A percentile compares a stretch with the other conserved stretches of the same genome.
Conservation (phyloP, 2,113 vertebrate genomes). For the Heterotilapia buettikoferi region DNA sequence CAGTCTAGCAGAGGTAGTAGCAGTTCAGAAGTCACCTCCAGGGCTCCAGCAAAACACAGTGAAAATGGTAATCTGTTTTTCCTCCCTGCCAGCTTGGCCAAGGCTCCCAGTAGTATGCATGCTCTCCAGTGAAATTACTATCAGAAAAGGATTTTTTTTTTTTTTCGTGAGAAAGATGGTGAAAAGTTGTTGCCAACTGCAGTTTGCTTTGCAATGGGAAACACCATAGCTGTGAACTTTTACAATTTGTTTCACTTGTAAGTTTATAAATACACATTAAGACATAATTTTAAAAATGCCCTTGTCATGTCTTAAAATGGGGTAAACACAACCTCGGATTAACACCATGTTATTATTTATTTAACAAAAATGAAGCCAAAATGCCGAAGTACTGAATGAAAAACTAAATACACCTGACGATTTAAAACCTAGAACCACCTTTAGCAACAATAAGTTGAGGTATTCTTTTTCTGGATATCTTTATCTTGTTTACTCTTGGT, state of each 20-base stretch:
- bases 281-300: not conserved
- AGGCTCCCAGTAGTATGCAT: conserved; percentile 20
- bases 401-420: not conserved
- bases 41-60: conserved; percentile 26
- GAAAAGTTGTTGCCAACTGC: not conserved
- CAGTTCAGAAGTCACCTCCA: conserved; percentile 32
- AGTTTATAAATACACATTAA: not conserved
- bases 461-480: not conserved
- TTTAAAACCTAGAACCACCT: not conserved
- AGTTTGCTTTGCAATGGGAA: not conserved
- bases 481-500: not conserved
- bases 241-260: not conserved
- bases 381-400: not conserved
- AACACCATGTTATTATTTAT: not conserved
- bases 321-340: not conserved
- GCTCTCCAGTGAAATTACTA: conserved; percentile 41
- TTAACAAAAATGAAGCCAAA: not conserved
- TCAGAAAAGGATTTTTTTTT: conserved; percentile 1
- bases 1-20: conserved; percentile 54
- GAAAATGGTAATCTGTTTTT: conserved; percentile 51
- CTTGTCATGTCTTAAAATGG: not conserved
- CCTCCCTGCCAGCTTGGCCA: conserved; percentile 10
- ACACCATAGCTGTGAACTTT: not conserved
- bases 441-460: not conserved
- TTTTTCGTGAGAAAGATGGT: not conserved